Percentiles rank a stretch among this genome's conserved stretches.
These are phyloP conservation scores for Aptenodytes forsteri DNA, from an alignment of 2,113 vertebrate genomes.

Conservation along the genomic window DNA sequence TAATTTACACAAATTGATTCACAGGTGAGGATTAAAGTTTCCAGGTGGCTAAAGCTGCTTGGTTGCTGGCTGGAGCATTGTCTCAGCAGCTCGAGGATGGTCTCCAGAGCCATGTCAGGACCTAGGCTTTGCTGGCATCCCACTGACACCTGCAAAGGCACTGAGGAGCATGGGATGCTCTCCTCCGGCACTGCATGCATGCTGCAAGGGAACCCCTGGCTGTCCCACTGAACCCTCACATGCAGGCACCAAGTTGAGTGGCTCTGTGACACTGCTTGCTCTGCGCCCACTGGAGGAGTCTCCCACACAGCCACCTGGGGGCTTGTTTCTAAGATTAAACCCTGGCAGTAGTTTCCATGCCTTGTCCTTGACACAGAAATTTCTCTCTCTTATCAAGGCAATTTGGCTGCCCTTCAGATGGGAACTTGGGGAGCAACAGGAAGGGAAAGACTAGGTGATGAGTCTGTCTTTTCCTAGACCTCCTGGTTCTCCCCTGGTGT, in stretches of 20 bases:
- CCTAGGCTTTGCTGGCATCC: neutral
- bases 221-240: neutral
- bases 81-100: neutral
- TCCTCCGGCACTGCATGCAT: rapidly evolving
- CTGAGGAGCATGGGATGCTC: neutral
- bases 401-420: neutral
- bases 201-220: neutral
- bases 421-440: neutral
- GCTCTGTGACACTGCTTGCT: neutral
- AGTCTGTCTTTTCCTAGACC: neutral
- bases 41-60: neutral
- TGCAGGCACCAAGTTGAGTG: neutral
- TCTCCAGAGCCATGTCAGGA: neutral
- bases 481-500: neutral
- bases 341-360: neutral
- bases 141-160: neutral
- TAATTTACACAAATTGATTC: neutral
- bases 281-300: neutral
- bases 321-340: neutral
- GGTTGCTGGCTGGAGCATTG: neutral
- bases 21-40: neutral
- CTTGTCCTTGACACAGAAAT: neutral
- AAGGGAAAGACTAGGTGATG: neutral
- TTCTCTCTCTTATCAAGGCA: neutral
- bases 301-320: neutral